Base-by-base conservation (phyloP, 1,140 invertebrate genomes). In the Drosophila busckii region DNA sequence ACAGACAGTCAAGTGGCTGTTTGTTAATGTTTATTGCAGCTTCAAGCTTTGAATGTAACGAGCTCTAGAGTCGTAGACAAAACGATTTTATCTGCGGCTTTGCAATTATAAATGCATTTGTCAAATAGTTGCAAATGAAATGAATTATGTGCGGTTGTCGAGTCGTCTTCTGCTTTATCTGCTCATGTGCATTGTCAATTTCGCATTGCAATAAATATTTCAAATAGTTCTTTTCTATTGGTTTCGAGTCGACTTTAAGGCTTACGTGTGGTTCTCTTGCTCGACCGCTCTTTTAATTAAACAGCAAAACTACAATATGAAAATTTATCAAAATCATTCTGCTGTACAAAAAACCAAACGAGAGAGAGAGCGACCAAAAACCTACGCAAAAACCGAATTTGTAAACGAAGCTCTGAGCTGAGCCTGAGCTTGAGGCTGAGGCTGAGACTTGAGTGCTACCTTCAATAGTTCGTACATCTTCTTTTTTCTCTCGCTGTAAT, bases 201-300 rank as follows among this genome's bases (percentile, higher is more conserved):
- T 62, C 40, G 49, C 71, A 58, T 62, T 71, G 46, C 61, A 58
- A 63, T 52, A 60, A 66, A 62, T 63, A 45, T 32, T 53, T 62
- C 17, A 19, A 46, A 59, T 53, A 52, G 31, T 44, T 53, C 22
- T 41, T 26, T 4, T n/a, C n/a, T n/a, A n/a, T n/a, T n/a, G n/a
- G n/a, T n/a, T n/a, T n/a, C n/a, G n/a, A n/a, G n/a, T n/a, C n/a
- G n/a, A n/a, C n/a, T n/a, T n/a, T n/a, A n/a, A n/a, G n/a, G n/a
- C n/a, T n/a, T n/a, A n/a, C n/a, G n/a, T n/a, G n/a, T n/a, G n/a
- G n/a, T 16, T 42, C 25, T 15, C 12, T 42, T 12, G 1, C 75
- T 73, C 66, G 73, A 80, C 73, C 73, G 59, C 73, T 69, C 73
- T 80, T 80, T 80, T 80, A 80, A 80, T 80, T 76, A 80, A 80